These are phyloP conservation scores for Luscinia luscinia DNA, from an alignment of 2,797 vertebrate genomes.

Conservation along the genomic window DNA sequence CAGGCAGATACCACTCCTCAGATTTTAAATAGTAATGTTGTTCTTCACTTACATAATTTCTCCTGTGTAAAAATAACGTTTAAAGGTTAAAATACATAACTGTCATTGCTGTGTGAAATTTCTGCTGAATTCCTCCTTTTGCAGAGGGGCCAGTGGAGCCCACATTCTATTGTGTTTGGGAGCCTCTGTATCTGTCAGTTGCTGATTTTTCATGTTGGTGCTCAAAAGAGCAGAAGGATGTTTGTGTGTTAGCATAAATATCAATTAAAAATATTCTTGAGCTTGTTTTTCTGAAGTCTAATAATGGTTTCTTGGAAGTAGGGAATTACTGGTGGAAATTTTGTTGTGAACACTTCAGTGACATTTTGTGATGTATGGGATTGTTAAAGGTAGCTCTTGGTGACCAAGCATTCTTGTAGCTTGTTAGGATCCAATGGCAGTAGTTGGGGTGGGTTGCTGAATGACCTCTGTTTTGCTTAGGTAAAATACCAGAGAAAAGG, in stretches of 20 bases:
- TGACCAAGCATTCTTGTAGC: not conserved
- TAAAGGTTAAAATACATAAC: not conserved
- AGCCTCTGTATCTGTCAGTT: not conserved
- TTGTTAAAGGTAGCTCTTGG: not conserved
- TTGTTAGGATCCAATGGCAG: not conserved
- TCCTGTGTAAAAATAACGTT: not conserved
- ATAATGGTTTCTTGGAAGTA: not conserved
- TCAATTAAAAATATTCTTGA: not conserved
- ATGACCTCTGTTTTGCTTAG: not conserved
- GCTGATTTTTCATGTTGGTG: not conserved
- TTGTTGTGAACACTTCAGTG: not conserved
- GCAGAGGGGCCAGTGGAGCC: not conserved
- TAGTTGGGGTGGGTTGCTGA: not conserved
- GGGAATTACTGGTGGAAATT: not conserved
- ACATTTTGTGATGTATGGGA: not conserved
- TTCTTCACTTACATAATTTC: not conserved
- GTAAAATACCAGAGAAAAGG: conserved; percentile 25
- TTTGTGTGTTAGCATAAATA: not conserved
- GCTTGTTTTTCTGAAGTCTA: not conserved
- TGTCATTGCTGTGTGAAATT: not conserved
- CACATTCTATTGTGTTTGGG: not conserved
- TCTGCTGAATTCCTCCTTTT: not conserved
- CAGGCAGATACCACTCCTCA: not conserved
- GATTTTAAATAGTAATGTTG: not conserved
- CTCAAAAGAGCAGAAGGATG: not conserved